Conservation (phyloP, 2,888 invertebrate genomes). For the Osmoderma eremita region DNA sequence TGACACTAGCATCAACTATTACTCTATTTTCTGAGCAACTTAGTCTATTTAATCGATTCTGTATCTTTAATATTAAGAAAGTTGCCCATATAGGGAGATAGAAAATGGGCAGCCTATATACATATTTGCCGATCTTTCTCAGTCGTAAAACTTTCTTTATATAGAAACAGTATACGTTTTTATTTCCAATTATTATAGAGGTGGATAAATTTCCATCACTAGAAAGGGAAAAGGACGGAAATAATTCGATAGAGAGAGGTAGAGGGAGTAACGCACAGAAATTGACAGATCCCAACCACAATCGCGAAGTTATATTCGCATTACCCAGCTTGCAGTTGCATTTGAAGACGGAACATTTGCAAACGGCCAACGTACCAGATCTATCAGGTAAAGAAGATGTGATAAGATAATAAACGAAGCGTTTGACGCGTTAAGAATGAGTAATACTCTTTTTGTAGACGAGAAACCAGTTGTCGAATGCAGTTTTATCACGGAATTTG, state of each 20-base stretch:
- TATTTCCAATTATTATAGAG: conserved; percentile 65
- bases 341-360: conserved; percentile 91
- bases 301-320: conserved; percentile 95
- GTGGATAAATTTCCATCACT: conserved; percentile 92
- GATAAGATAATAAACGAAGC: too few relatives aligned
- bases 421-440: not conserved
- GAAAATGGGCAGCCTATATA: too few relatives aligned
- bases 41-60: too few relatives aligned
- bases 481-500: conserved; percentile 98
- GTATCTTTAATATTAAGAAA: too few relatives aligned
- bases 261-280: conserved; percentile 68
- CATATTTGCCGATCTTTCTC: too few relatives aligned
- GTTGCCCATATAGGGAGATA: too few relatives aligned
- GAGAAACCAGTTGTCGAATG: conserved; percentile 92
- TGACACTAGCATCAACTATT: too few relatives aligned
- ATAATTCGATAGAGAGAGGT: conserved; percentile 68
- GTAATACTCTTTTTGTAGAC: conserved; percentile 63
- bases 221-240: conserved; percentile 78
- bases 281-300: conserved; percentile 82
- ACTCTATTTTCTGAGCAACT: too few relatives aligned
- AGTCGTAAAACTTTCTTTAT: too few relatives aligned
- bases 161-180: too few relatives aligned
- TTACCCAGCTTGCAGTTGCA: conserved; percentile 92
- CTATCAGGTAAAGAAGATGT: conserved; percentile 61
- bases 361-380: conserved; percentile 78